Evolutionary conservation across 1,140 invertebrate species (phyloP).

Genomic region (Belonocnema kinseyi): DNA sequence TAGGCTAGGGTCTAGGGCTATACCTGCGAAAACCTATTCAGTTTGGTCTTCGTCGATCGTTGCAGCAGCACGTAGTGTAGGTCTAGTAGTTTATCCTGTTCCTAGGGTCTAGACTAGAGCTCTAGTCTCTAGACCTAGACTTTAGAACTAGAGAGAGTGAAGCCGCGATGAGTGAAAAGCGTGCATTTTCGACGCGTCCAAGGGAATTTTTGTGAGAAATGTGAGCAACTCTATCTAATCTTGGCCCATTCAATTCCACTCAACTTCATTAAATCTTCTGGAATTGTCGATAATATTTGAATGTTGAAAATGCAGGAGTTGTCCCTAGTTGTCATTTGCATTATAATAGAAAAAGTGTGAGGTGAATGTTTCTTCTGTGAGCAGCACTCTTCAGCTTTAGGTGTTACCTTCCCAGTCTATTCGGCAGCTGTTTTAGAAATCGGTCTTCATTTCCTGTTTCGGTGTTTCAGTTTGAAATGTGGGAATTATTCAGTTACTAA

Average conservation of each 20-base stretch:
- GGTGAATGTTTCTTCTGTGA: constrained; percentile 11
- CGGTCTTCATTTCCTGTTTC: constrained; percentile 17
- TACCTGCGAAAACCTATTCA: constrained; percentile 72
- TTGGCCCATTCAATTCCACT: neutral
- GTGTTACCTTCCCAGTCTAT: constrained; percentile 24
- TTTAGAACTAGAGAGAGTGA: neutral
- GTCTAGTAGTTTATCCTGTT: constrained; percentile 1
- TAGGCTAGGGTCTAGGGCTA: constrained; percentile 19
- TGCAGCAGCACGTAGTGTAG: constrained; percentile 47
- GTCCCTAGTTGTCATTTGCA: neutral
- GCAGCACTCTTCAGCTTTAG: neutral
- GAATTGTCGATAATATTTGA: neutral
- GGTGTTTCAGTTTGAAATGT: neutral
- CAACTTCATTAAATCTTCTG: neutral
- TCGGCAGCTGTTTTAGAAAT: constrained; percentile 28
- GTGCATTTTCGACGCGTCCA: neutral
- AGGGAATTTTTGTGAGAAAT: neutral
- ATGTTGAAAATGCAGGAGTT: neutral
- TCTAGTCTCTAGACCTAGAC: neutral
- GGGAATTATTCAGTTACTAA: neutral
- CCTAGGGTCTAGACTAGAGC: neutral
- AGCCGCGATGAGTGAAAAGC: neutral
- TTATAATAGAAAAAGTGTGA: neutral
- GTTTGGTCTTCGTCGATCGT: constrained; percentile 54
- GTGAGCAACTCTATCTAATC: neutral